Percentiles rank a stretch among this genome's conserved stretches.
Evolutionary conservation across 1,140 invertebrate genomes (phyloP).

Genomic region (Sarcophaga peregrina): DNA sequence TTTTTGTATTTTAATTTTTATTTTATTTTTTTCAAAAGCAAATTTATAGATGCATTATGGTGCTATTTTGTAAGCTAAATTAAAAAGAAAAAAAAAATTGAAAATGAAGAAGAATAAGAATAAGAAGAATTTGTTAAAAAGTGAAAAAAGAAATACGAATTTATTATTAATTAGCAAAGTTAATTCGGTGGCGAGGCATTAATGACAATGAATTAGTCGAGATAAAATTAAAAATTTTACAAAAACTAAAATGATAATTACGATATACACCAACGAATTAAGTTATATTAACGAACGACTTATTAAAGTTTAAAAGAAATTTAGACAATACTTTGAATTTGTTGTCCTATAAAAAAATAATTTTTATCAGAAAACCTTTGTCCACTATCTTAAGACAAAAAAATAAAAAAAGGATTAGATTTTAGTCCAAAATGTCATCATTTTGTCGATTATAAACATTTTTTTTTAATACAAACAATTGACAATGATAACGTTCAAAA

Average conservation of each 20-base stretch:
- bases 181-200: neutral
- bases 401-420: no score
- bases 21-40: neutral
- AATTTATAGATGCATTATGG: conserved; percentile 66
- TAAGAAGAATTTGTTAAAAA: neutral
- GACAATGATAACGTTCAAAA: no score
- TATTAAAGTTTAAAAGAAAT: neutral
- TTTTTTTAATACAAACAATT: no score
- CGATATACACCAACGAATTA: no score
- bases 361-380: no score
- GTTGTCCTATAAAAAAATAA: neutral
- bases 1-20: no score
- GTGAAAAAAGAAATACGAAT: neutral
- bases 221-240: neutral
- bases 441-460: no score
- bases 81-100: conserved; percentile 48
- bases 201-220: neutral
- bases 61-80: conserved; percentile 65
- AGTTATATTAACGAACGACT: no score
- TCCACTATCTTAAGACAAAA: no score
- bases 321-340: conserved; percentile 13
- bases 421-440: no score
- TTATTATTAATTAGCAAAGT: neutral
- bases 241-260: neutral
- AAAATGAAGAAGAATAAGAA: no score